Base-by-base conservation (phyloP, 2,797 vertebrate genomes). In the Cossypha niveicapilla region DNA sequence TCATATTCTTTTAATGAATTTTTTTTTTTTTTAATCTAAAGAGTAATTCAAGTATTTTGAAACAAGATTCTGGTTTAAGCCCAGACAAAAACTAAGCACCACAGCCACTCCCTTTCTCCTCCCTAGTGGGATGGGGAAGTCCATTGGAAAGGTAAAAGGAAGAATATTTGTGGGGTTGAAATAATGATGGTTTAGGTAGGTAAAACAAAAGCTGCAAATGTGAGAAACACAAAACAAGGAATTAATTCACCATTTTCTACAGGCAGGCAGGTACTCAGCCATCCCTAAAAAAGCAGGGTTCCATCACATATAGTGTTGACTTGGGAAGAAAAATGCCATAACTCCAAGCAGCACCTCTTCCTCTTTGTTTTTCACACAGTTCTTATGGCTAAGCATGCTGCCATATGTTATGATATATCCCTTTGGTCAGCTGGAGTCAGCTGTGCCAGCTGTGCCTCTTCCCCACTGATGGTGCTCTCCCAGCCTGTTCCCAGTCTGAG, bases 281-380 rank as follows among this genome's bases (percentile, higher is more conserved):
- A 45, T n/a, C 17, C 47, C 37, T 23, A 76, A 6, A 18, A 84
- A 80, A 73, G 6, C 11, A 79, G 18, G 9, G 4, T 7, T 72
- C 23, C 11, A 28, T 12, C 32, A 22, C 2, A 4, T 2, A 0
- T 28, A 17, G 18, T 2, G 0, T 2, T 84, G 27, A 14, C 22
- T 58, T 14, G 7, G 10, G 22, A 76, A 58, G 32, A 30, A 14
- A 71, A 79, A 25, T 16, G 14, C 3, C 7, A 0, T 37, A 22
- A 47, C 7, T 39, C 7, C 4, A n/a, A 45, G 9, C 19, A 58
- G 18, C 5, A 4, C 3, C 8, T 8, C 25, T 50, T 66, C 10
- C 10, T 45, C 5, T 41, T 68, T 45, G 24, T 45, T 48, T 27
- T 48, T 56, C 8, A 7, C 2, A 7, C 22, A 41, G 37, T 2